Conservation (phyloP, 2,888 invertebrate species). For the Suillia variegata region DNA sequence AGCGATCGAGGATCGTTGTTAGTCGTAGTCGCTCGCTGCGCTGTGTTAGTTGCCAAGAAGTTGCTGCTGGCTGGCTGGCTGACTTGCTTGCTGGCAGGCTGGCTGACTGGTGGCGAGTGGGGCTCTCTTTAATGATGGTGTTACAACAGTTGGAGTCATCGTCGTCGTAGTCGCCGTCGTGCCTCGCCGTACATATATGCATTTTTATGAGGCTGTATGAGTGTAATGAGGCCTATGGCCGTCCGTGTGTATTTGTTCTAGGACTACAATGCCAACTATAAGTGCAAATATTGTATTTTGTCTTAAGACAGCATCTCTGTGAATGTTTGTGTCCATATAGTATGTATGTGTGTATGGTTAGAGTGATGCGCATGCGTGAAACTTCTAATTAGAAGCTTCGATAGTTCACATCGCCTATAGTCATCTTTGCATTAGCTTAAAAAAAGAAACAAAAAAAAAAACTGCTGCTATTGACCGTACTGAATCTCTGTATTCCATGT, state of each 20-base stretch:
- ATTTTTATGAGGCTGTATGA: neutral
- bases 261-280: slow-evolving; percentile 3
- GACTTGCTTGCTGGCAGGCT: neutral
- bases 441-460: too few species aligned
- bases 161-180: neutral
- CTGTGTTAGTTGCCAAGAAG: neutral
- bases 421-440: neutral
- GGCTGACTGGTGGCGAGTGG: neutral
- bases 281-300: slow-evolving; percentile 7
- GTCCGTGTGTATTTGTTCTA: neutral
- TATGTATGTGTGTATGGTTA: neutral
- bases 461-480: too few species aligned
- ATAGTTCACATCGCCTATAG: slow-evolving; percentile 12
- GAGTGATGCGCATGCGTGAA: slow-evolving; percentile 26
- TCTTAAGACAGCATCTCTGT: neutral
- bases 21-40: neutral
- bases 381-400: slow-evolving; percentile 28
- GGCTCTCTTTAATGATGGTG: neutral
- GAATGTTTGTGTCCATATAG: neutral
- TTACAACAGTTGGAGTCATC: too few species aligned
- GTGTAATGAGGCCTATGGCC: neutral
- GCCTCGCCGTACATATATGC: neutral
- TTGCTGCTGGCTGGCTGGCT: neutral
- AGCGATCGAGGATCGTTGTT: slow-evolving; percentile 26
- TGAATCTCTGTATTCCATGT: too few species aligned